Base-by-base conservation (phyloP, 2,113 vertebrate genomes). In the Crotalus viridis region DNA sequence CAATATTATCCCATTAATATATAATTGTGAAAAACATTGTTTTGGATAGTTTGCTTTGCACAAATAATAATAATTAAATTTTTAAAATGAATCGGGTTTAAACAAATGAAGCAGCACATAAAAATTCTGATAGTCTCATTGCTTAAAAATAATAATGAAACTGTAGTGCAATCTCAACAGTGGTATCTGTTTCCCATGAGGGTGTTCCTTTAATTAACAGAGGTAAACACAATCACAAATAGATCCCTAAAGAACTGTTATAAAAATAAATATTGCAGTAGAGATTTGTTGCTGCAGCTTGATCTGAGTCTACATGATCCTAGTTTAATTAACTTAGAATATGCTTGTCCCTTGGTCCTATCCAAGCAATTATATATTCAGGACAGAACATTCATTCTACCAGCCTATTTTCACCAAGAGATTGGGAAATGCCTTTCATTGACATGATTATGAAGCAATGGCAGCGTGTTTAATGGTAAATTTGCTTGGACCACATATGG, bases 1-100 rank as follows among this genome's bases (percentile, higher is more conserved):
- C 61, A 85, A n/a, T 95, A 95, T 74, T 57, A 90, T 94, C 86
- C 95, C 0, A 0, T 94, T 95, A 94, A 88, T 93, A 90, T 28
- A 1, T 96, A 55, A 94, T 93, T 88, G 69, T 21, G 22, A 93
- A 93, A 90, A 95, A 87, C 28, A 48, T 48, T 88, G 22, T 3
- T 90, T 55, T 7, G 43, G 51, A 9, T 33, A 57, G 28, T 88
- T 88, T 81, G 46, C 92, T 48, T 26, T 54, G 39, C 17, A 87
- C 26, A 85, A 21, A 74, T 85, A 59, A 86, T 17, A 57, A 86
- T 17, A 46, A 24, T 91, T 46, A 85, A 59, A 10, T 51, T 21
- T 89, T 59, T 85, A 89, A 3, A 33, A 74, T 92, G 85, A 85
- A 92, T 10, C 26, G 52, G 43, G 19, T 24, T 85, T 92, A 51